These are phyloP conservation scores for Clytia hemisphaerica DNA, from an alignment of 30 jellyfish, hydroid and myxozoan genomes.

Conservation along the genomic window DNA sequence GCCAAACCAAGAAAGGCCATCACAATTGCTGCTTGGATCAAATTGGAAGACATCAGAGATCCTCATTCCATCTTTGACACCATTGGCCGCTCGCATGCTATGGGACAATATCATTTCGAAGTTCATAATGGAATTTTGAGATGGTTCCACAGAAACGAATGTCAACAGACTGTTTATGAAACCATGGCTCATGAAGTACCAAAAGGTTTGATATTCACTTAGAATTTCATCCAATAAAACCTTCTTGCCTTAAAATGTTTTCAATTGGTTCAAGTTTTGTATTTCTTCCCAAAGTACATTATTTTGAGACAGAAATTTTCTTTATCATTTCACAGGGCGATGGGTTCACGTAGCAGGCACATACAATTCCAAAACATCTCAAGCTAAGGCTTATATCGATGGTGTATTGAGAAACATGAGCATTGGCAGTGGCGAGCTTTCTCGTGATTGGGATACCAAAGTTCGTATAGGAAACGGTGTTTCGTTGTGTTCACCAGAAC, in stretches of 20 bases:
- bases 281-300: too few species aligned
- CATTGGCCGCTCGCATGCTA: constrained; percentile 65
- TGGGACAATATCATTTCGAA: constrained; percentile 87
- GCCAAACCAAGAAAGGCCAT: constrained; percentile 94
- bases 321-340: too few species aligned
- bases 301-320: too few species aligned
- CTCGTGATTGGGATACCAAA: constrained; percentile 93
- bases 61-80: constrained; percentile 90
- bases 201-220: constrained; percentile 25
- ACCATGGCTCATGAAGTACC: constrained; percentile 86
- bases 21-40: constrained; percentile 89
- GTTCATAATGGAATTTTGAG: constrained; percentile 80
- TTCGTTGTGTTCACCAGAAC: background rate
- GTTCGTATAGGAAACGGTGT: constrained; percentile 83
- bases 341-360: constrained; percentile 99
- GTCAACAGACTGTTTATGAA: constrained; percentile 65
- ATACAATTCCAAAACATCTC: constrained; percentile 66
- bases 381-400: constrained; percentile 78
- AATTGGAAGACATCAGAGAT: constrained; percentile 65
- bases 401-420: constrained; percentile 83
- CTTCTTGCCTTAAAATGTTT: too few species aligned
- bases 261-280: too few species aligned
- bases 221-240: too few species aligned
- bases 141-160: constrained; percentile 87
- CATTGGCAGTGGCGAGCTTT: constrained; percentile 75